A percentile compares a stretch with the other conserved stretches of the same genome.
phyloP scores from a whole-genome alignment of 2,797 vertebrate species.

The Cyprinodon diabolis region DNA sequence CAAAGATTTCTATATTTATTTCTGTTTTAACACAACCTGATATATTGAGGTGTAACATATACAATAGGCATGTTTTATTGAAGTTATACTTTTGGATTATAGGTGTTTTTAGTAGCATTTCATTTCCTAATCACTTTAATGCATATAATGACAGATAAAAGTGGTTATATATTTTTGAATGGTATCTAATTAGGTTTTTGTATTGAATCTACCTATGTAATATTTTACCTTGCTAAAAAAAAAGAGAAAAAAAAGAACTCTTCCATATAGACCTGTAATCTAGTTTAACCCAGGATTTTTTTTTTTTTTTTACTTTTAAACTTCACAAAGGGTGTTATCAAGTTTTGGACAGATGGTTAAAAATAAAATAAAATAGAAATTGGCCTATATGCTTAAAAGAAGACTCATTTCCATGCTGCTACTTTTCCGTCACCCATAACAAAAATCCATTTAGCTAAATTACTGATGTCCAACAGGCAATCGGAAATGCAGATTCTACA shows the following conservation, averaged over 20 bases:
- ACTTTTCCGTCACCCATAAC: conserved; percentile 60
- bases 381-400: conserved; percentile 27
- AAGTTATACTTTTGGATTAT: neutral
- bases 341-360: conserved; percentile 37
- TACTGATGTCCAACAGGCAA: conserved; percentile 55
- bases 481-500: conserved; percentile 73
- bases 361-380: conserved; percentile 40
- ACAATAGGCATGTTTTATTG: neutral
- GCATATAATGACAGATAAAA: neutral
- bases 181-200: neutral
- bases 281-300: conserved; percentile 18
- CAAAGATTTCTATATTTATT: neutral
- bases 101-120: neutral
- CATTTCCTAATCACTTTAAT: neutral
- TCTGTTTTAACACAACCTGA: neutral
- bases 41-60: neutral
- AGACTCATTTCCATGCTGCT: conserved; percentile 65
- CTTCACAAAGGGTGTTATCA: conserved; percentile 30
- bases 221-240: conserved; percentile 23
- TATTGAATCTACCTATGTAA: neutral
- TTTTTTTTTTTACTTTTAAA: conserved; percentile 27
- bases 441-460: conserved; percentile 67
- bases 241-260: conserved; percentile 9
- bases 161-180: neutral
- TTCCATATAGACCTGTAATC: conserved; percentile 26